Conservation (phyloP, 1,140 invertebrate species). For the Heliconius melpomene region DNA sequence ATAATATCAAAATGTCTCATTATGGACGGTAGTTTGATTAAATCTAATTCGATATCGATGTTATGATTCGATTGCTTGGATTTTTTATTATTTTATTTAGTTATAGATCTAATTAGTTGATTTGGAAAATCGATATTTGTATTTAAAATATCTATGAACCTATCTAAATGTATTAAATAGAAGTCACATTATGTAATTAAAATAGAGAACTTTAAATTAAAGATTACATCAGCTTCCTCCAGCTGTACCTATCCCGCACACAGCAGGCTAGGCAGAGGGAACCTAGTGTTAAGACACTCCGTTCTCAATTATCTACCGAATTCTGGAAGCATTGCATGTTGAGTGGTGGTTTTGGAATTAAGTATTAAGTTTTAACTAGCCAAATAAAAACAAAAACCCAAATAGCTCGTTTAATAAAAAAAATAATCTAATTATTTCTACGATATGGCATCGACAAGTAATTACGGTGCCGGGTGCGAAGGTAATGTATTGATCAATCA, state of each 20-base stretch:
- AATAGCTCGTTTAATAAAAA: background rate
- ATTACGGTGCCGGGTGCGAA: conserved; percentile 39
- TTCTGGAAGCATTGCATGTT: background rate
- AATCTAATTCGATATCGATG: conserved; percentile 71
- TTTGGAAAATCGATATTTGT: background rate
- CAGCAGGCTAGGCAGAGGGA: background rate
- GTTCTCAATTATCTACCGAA: background rate
- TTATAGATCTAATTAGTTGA: background rate
- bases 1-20: conserved; percentile 56
- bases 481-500: conserved; percentile 55
- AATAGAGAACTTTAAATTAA: background rate
- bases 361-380: too few species aligned
- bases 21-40: conserved; percentile 53
- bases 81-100: background rate
- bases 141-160: background rate
- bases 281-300: background rate
- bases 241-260: background rate
- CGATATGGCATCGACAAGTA: conserved; percentile 29
- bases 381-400: too few species aligned
- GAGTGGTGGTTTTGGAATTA: background rate
- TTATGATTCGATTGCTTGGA: conserved; percentile 44
- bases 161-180: background rate
- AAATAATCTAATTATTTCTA: conserved; percentile 1
- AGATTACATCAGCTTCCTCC: too few species aligned
- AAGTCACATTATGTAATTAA: background rate